These are phyloP conservation scores for Notodonta dromedarius DNA, from an alignment of 2,888 invertebrate genomes.

Conservation along the genomic window DNA sequence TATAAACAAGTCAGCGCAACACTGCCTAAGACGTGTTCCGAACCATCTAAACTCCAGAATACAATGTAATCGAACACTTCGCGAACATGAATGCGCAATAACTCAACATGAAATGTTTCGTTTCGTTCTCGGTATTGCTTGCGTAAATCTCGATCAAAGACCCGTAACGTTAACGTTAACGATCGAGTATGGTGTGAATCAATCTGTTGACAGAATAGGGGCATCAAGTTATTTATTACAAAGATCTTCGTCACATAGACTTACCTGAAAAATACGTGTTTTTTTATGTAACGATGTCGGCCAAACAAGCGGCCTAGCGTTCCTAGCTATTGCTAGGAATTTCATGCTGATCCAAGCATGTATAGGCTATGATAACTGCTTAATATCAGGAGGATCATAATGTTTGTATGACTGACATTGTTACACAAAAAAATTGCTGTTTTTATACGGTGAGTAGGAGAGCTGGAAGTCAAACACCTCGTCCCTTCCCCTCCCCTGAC, in stretches of 20 bases:
- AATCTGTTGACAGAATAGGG: constrained; percentile 31
- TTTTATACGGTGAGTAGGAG: too few relatives aligned
- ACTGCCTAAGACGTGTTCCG: neutral
- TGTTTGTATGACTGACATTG: too few relatives aligned
- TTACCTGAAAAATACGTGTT: too few relatives aligned
- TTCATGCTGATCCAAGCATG: too few relatives aligned
- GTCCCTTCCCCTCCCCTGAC: too few relatives aligned
- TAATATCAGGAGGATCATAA: too few relatives aligned
- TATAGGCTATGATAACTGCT: too few relatives aligned
- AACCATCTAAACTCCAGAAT: neutral
- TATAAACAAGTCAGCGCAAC: neutral
- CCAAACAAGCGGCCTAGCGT: too few relatives aligned
- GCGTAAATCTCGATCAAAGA: constrained; percentile 30
- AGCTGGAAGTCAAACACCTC: too few relatives aligned
- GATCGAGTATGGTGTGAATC: constrained; percentile 28
- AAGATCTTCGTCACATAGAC: neutral
- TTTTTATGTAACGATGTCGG: too few relatives aligned
- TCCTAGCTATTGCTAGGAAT: too few relatives aligned
- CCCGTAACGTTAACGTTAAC: constrained; percentile 9
- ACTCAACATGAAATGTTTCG: constrained; percentile 19
- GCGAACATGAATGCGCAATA: neutral
- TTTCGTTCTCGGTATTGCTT: constrained; percentile 26
- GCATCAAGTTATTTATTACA: neutral
- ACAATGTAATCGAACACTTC: neutral
- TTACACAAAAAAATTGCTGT: too few relatives aligned